Base-by-base conservation (phyloP, 2,797 vertebrate species). In the Monodelphis domestica region DNA sequence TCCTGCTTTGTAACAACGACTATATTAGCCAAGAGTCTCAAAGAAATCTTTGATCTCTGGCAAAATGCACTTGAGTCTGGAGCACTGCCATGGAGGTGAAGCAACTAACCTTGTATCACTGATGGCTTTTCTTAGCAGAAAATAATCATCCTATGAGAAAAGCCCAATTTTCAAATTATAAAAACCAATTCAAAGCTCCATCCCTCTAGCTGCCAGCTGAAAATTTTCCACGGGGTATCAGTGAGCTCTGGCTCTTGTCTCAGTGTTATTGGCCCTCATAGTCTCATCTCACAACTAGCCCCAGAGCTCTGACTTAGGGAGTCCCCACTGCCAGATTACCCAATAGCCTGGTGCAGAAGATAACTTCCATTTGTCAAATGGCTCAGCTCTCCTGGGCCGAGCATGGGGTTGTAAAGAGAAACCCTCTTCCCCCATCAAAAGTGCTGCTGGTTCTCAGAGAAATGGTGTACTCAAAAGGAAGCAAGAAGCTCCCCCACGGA, bases 121-220 rank as follows among this genome's bases (percentile, higher is more conserved):
- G 89, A 94, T 15, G 63, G 90, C 93, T 93, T 88, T 95, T 96
- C 28, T 95, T 6, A 95, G 96, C 94, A 95, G 3, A 17, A 95
- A 97, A 96, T 59, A 88, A 5, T 95, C 92, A 55, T 28, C 90
- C 84, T 1, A 59, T 12, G 93, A 28, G 59, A 95, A 95, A 97
- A 97, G 57, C 14, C 7, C 54, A 97, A 93, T 93, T 98, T 97
- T 97, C 94, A 97, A 96, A 97, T 97, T 97, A 94, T 7, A 78
- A 94, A n/a, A 96, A 92, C 24, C 91, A 87, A 97, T 92, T 95
- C 88, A 90, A 96, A 97, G 92, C 56, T 95, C 94, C 29, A 94
- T 15, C 38, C 96, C 96, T 87, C 78, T 94, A 96, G 70, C 2
- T 95, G 96, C 94, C 89, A 95, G 95, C 96, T 96, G 96, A 95